A percentile compares a stretch with the other conserved stretches of the same genome.
These are phyloP conservation scores for Panagrolaimus sp. DNA, from an alignment of 1,140 invertebrate genomes.

Conservation along the genomic window DNA sequence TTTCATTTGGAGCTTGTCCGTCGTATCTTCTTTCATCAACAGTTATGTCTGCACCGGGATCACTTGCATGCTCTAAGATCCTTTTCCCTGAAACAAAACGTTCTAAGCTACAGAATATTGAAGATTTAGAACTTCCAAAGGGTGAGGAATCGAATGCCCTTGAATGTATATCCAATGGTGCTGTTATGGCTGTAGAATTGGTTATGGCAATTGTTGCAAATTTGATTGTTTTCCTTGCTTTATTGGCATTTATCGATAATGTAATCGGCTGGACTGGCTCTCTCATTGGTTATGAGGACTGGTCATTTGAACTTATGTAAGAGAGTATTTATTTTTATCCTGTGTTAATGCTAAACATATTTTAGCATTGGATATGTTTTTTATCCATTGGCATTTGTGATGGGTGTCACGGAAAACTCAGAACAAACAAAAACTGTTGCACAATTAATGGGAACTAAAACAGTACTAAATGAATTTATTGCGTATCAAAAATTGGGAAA, in stretches of 20 bases:
- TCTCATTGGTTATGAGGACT: constrained; percentile 66
- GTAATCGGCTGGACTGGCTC: constrained; percentile 72
- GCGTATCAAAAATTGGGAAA: constrained; percentile 73
- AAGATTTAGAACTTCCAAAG: constrained; percentile 48
- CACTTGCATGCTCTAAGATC: constrained; percentile 51
- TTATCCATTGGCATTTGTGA: constrained; percentile 73
- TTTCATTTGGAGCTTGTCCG: constrained; percentile 77
- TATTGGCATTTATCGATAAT: constrained; percentile 75
- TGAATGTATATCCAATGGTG: constrained; percentile 82
- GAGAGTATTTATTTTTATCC: too few species aligned
- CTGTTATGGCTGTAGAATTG: constrained; percentile 72
- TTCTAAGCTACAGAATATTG: constrained; percentile 64
- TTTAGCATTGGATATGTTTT: constrained; percentile 76
- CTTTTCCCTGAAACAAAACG: constrained; percentile 62
- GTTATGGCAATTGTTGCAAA: constrained; percentile 82
- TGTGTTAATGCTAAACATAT: too few species aligned
- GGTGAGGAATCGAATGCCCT: constrained; percentile 70
- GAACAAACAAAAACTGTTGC: constrained; percentile 69
- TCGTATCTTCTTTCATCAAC: constrained; percentile 42
- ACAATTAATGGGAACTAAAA: constrained; percentile 77
- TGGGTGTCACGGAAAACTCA: constrained; percentile 73
- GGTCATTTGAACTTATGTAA: constrained; percentile 50
- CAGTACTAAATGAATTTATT: constrained; percentile 83
- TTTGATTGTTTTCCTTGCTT: constrained; percentile 80
- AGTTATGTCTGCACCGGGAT: constrained; percentile 55